phyloP scores from a whole-genome alignment of 1,140 invertebrate genomes.

The Radopholus similis region DNA sequence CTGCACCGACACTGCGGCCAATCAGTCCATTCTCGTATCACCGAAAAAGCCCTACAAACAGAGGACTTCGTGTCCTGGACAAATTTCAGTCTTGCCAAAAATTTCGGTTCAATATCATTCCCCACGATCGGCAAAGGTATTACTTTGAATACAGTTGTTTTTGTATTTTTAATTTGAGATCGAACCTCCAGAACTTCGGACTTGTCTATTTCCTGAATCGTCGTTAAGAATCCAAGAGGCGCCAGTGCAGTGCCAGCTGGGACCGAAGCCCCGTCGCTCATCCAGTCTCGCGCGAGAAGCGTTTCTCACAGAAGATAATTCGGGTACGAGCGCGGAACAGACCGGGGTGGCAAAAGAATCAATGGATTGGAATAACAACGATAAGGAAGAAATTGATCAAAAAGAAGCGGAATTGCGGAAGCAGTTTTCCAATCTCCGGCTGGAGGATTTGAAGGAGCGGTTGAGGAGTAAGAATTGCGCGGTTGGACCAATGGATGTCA shows the following conservation, averaged over 20 bases:
- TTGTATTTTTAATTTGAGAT: not conserved
- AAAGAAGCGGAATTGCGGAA: not conserved
- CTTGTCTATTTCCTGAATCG: too few species aligned
- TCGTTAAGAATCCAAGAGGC: too few species aligned
- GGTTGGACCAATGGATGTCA: not conserved
- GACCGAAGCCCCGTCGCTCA: not conserved
- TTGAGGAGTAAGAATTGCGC: not conserved
- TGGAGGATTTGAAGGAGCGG: not conserved
- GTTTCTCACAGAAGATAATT: not conserved
- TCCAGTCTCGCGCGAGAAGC: not conserved
- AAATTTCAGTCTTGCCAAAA: not conserved
- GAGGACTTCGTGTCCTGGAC: not conserved
- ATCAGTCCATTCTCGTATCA: not conserved
- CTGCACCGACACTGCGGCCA: not conserved
- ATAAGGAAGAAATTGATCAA: not conserved
- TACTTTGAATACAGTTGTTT: not conserved
- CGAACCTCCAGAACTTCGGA: too few species aligned
- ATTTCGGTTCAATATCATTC: not conserved
- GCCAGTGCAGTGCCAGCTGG: too few species aligned
- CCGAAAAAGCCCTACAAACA: not conserved
- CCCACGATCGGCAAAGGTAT: not conserved
- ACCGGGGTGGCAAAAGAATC: not conserved
- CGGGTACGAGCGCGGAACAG: not conserved
- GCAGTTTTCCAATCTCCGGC: not conserved
- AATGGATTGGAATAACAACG: not conserved